These are phyloP conservation scores for Chesias legatella DNA, from an alignment of 2,888 invertebrate genomes.

Conservation along the genomic window DNA sequence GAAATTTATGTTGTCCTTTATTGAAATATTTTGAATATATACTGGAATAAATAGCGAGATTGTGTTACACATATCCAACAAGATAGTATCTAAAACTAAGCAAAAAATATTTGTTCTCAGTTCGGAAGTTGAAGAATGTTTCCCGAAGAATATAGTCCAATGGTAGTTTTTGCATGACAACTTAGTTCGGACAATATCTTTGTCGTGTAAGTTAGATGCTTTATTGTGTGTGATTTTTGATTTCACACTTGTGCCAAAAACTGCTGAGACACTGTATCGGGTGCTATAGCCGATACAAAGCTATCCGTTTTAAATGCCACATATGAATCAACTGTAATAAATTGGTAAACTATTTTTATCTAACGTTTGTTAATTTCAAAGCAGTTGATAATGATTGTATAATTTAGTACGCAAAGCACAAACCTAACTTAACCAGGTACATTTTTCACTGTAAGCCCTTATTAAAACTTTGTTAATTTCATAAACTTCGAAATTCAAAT, in stretches of 20 bases:
- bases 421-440: constrained; percentile 2
- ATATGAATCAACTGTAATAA: no score
- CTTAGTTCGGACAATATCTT: constrained; percentile 33
- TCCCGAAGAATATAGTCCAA: constrained; percentile 35
- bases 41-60: no score
- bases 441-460: constrained; percentile 7
- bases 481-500: constrained; percentile 19
- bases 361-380: no score
- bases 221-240: constrained; percentile 23
- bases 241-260: constrained; percentile 5
- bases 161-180: constrained; percentile 43
- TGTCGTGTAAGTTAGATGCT: constrained; percentile 23
- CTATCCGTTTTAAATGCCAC: no score
- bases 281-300: no score
- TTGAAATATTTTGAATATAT: no score
- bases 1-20: no score
- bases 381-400: no score
- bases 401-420: constrained; percentile 1
- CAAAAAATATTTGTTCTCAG: constrained; percentile 26
- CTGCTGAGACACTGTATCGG: neutral
- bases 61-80: no score
- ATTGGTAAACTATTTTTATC: no score
- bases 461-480: constrained; percentile 26
- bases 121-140: constrained; percentile 27
- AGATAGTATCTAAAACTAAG: constrained; percentile 21